Percentiles rank a stretch among this genome's conserved stretches.
Evolutionary conservation across 1,140 invertebrate species (phyloP).

Genomic region (Cherax quadricarinatus): DNA sequence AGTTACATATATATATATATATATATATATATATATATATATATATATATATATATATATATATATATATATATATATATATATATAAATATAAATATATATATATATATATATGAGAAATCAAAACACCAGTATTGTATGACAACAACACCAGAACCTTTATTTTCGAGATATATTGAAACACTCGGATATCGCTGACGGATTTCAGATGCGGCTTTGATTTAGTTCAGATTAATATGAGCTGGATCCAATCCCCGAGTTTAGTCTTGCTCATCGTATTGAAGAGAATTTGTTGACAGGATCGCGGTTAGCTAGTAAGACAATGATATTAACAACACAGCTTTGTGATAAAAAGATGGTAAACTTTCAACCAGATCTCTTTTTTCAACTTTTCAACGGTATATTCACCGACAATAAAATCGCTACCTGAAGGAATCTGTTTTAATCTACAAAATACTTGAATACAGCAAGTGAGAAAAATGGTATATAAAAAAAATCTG

Average conservation of each 20-base stretch:
- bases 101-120: background rate
- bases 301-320: constrained; percentile 6
- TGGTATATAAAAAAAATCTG: no score
- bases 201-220: background rate
- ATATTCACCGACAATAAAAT: background rate
- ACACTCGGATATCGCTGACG: background rate
- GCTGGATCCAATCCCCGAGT: background rate
- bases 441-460: no score
- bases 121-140: background rate
- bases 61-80: background rate
- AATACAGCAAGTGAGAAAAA: no score
- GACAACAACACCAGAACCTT: background rate
- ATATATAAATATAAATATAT: background rate
- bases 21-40: no score
- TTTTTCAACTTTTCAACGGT: background rate
- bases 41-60: no score
- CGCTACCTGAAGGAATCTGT: background rate
- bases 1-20: no score
- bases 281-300: background rate
- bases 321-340: background rate
- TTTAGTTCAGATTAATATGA: constrained; percentile 1
- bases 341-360: background rate
- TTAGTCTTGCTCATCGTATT: background rate
- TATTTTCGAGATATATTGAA: background rate
- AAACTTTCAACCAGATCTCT: background rate